These are phyloP conservation scores for Carposina sasakii DNA, from an alignment of 1,140 invertebrate species.

Conservation along the genomic window DNA sequence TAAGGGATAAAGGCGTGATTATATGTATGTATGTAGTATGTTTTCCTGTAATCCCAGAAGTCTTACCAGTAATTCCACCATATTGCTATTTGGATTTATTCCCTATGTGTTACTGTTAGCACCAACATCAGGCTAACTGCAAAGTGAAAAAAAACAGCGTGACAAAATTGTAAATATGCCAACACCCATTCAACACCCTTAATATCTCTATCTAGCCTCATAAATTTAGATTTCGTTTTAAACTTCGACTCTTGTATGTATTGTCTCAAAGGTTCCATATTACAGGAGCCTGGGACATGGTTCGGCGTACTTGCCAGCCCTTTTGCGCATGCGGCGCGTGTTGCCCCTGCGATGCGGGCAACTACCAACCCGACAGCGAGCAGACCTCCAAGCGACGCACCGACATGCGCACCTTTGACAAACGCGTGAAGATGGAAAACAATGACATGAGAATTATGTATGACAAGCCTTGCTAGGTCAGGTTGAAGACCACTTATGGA, in stretches of 20 bases:
- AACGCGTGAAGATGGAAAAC: slow-evolving; percentile 23
- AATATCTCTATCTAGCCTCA: neutral
- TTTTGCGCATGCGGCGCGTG: slow-evolving; percentile 33
- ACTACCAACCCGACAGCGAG: slow-evolving; percentile 28
- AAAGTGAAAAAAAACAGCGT: neutral
- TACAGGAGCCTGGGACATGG: slow-evolving; percentile 30
- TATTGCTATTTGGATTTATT: too few species aligned
- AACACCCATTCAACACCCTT: neutral
- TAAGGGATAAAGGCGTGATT: too few species aligned
- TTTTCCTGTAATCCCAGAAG: too few species aligned
- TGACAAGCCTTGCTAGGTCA: slow-evolving; percentile 13
- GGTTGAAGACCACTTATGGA: too few species aligned
- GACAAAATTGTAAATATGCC: neutral
- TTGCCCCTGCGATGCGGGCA: slow-evolving; percentile 23
- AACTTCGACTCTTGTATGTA: neutral
- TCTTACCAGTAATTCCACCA: too few species aligned
- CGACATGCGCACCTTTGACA: slow-evolving; percentile 40
- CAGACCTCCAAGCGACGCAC: slow-evolving; percentile 11
- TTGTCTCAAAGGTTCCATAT: neutral
- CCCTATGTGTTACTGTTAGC: too few species aligned
- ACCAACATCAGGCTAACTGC: too few species aligned
- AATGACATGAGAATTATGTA: slow-evolving; percentile 40
- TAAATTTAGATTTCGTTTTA: neutral
- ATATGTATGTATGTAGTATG: too few species aligned
- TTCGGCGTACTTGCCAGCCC: slow-evolving; percentile 23